A percentile compares a stretch with the other conserved stretches of the same genome.
phyloP scores from a whole-genome alignment of 1,140 invertebrate genomes.

The Octopus bimaculoides region DNA sequence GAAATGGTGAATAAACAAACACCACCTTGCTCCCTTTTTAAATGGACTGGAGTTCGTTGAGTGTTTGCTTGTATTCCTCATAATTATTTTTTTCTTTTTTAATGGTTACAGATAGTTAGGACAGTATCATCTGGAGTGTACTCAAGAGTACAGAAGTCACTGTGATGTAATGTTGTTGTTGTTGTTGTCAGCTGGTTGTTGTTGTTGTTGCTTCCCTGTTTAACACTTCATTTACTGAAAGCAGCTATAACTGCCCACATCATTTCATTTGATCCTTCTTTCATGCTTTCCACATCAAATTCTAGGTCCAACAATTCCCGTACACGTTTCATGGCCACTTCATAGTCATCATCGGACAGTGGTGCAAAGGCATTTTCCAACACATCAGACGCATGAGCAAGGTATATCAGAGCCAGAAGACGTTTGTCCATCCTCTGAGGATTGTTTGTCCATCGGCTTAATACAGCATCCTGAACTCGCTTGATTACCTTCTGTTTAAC shows the following conservation, averaged over 20 bases:
- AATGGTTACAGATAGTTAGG: slow-evolving; percentile 12
- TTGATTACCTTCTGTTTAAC: slow-evolving; percentile 97
- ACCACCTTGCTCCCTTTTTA: background rate
- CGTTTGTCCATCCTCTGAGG: slow-evolving; percentile 95
- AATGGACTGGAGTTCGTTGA: background rate
- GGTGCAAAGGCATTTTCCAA: slow-evolving; percentile 99
- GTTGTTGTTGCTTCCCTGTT: background rate
- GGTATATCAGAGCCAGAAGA: slow-evolving; percentile 85
- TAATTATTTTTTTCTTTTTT: slow-evolving; percentile 9
- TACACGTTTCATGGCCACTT: slow-evolving; percentile 95
- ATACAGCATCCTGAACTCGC: slow-evolving; percentile 92
- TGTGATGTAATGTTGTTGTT: slow-evolving; percentile 7
- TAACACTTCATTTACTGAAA: slow-evolving; percentile 81
- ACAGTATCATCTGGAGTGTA: slow-evolving; percentile 6
- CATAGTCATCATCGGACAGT: slow-evolving; percentile 97
- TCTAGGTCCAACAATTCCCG: slow-evolving; percentile 93
- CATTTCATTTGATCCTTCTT: slow-evolving; percentile 70
- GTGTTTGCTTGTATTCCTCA: slow-evolving; percentile 8
- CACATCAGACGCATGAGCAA: slow-evolving; percentile 97
- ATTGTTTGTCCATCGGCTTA: slow-evolving; percentile 96
- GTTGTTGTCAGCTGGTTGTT: background rate
- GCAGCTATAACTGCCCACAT: slow-evolving; percentile 99
- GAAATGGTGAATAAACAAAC: slow-evolving; percentile 1
- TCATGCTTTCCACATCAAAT: slow-evolving; percentile 88
- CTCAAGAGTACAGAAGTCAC: slow-evolving; percentile 14